These are phyloP conservation scores for Mechanitis mazaeus DNA, from an alignment of 2,888 invertebrate genomes.

Conservation along the genomic window DNA sequence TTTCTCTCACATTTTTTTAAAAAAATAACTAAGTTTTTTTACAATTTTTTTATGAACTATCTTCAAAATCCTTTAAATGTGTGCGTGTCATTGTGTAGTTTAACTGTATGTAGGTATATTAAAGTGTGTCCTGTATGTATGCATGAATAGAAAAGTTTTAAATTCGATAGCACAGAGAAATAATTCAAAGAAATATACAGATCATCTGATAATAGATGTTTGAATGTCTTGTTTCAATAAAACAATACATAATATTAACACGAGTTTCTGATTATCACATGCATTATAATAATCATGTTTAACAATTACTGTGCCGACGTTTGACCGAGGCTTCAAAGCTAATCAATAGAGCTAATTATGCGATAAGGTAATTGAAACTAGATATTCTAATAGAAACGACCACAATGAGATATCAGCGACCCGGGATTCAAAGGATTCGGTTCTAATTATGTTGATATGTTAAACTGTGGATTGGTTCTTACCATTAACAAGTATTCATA, in stretches of 20 bases:
- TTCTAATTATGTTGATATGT: slow-evolving; percentile 11
- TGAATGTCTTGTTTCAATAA: neutral
- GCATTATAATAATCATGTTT: slow-evolving; percentile 22
- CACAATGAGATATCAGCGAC: slow-evolving; percentile 19
- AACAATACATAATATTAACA: slow-evolving; percentile 7
- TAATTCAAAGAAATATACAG: too few relatives aligned
- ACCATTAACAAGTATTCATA: neutral
- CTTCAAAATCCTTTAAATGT: too few relatives aligned
- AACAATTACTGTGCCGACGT: slow-evolving; percentile 38
- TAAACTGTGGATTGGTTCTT: slow-evolving; percentile 8
- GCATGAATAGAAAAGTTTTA: too few relatives aligned
- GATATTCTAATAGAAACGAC: slow-evolving; percentile 21
- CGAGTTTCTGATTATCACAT: slow-evolving; percentile 1
- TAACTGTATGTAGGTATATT: too few relatives aligned
- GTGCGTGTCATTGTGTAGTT: too few relatives aligned
- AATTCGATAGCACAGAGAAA: too few relatives aligned
- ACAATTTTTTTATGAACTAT: too few relatives aligned
- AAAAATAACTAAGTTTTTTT: too few relatives aligned
- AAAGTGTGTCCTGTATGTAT: too few relatives aligned
- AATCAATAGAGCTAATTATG: slow-evolving; percentile 37
- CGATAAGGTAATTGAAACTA: slow-evolving; percentile 28
- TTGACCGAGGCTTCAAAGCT: slow-evolving; percentile 38
- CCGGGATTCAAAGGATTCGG: slow-evolving; percentile 5
- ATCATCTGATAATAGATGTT: too few relatives aligned
- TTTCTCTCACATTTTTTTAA: too few relatives aligned